Percentiles rank a stretch among this genome's conserved stretches.
Evolutionary conservation across 2,888 invertebrate species (phyloP).

Genomic region (Pammene aurita): DNA sequence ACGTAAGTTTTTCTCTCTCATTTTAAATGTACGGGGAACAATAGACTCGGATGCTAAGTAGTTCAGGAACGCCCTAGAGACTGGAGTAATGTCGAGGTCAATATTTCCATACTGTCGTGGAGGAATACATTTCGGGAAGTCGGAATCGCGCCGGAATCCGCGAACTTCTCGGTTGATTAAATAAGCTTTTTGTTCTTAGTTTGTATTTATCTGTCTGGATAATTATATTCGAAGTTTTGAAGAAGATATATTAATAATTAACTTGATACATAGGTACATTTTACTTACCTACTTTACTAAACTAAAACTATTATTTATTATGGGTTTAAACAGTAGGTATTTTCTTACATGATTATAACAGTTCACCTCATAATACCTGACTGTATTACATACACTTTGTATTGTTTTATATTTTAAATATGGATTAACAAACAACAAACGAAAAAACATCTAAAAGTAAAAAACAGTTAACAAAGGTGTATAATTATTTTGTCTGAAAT

Average conservation of each 20-base stretch:
- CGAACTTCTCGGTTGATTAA: slow-evolving; percentile 25
- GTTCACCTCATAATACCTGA: too few species aligned
- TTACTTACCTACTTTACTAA: too few species aligned
- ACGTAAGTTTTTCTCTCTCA: not conserved
- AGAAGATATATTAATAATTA: not conserved
- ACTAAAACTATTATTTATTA: too few species aligned
- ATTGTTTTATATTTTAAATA: too few species aligned
- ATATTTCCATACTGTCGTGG: slow-evolving; percentile 34
- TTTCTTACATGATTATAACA: too few species aligned
- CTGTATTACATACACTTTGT: too few species aligned
- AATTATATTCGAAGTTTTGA: not conserved
- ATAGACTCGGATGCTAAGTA: slow-evolving; percentile 20
- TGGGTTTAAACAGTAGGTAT: too few species aligned
- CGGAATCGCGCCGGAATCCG: slow-evolving; percentile 18
- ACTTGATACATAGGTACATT: too few species aligned
- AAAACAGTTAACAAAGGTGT: too few species aligned
- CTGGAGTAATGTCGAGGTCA: slow-evolving; percentile 25
- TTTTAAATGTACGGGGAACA: slow-evolving; percentile 29
- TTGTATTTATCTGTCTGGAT: not conserved
- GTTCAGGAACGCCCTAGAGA: slow-evolving; percentile 12
- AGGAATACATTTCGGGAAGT: slow-evolving; percentile 2
- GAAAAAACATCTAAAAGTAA: too few species aligned
- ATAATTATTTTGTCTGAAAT: too few species aligned
- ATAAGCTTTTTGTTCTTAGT: slow-evolving; percentile 23
- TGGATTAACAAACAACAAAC: too few species aligned